phyloP scores from a whole-genome alignment of 2,888 invertebrate species.

The Thera obeliscata region DNA sequence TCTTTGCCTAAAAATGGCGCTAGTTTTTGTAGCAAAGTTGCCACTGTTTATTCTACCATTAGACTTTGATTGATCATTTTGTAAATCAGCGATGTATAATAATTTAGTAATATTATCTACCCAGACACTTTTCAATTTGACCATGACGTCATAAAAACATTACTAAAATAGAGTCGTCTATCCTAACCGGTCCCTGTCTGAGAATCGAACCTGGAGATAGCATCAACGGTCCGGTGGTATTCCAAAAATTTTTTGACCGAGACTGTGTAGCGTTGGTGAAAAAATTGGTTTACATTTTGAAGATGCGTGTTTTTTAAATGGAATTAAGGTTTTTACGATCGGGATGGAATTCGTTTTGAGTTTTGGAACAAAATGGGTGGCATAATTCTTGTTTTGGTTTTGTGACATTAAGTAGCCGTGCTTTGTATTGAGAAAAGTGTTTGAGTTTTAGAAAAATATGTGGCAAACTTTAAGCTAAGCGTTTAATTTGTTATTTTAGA shows the following conservation, averaged over 20 bases:
- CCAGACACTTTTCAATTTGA: slow-evolving; percentile 1
- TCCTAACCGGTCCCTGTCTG: slow-evolving; percentile 42
- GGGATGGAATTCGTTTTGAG: slow-evolving; percentile 15
- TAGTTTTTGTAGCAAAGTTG: no score
- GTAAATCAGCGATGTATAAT: background rate
- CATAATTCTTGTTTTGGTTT: background rate
- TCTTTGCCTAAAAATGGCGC: background rate
- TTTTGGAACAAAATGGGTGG: slow-evolving; percentile 7
- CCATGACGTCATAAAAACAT: slow-evolving; percentile 34
- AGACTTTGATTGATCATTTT: slow-evolving; percentile 3
- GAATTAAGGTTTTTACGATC: slow-evolving; percentile 13
- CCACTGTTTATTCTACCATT: background rate
- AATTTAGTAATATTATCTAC: no score
- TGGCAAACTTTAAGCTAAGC: background rate
- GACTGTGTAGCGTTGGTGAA: slow-evolving; percentile 54
- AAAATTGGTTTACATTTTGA: slow-evolving; percentile 31
- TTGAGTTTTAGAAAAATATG: background rate
- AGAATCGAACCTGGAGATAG: slow-evolving; percentile 51
- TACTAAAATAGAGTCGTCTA: slow-evolving; percentile 52
- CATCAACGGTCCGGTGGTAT: slow-evolving; percentile 50
- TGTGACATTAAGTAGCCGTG: background rate
- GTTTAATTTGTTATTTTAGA: background rate
- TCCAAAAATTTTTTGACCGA: slow-evolving; percentile 61
- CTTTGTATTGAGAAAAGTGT: background rate
- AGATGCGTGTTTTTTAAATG: slow-evolving; percentile 18